phyloP scores from a whole-genome alignment of 2,113 vertebrate genomes.

The Solenodon paradoxus region DNA sequence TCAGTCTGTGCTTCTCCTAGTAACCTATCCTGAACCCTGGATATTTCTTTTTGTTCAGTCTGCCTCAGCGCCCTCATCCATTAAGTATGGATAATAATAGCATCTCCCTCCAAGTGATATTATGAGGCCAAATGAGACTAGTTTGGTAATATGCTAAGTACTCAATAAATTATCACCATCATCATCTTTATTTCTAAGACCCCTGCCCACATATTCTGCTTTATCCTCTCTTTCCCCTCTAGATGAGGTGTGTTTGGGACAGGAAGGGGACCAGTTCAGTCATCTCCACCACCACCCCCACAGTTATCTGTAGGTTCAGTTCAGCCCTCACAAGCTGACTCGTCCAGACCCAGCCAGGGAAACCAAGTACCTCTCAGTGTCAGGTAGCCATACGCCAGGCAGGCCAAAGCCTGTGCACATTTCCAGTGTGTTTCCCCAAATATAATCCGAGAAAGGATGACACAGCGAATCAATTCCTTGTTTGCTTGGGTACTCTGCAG shows the following conservation, averaged over 20 bases:
- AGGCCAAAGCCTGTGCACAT: constrained; percentile 70
- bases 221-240: not conserved
- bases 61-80: not conserved
- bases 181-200: not conserved
- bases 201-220: not conserved
- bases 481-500: constrained; percentile 67
- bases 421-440: constrained; percentile 77
- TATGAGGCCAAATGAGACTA: not conserved
- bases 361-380: constrained; percentile 67
- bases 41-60: not conserved
- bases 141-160: not conserved
- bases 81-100: not conserved
- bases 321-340: not conserved
- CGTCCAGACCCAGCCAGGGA: not conserved
- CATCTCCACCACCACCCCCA: not conserved
- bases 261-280: no score
- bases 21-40: not conserved
- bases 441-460: constrained; percentile 70
- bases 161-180: not conserved
- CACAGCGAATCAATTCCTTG: constrained; percentile 72
- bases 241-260: not conserved
- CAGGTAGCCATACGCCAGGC: constrained; percentile 75
- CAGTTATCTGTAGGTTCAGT: not conserved
- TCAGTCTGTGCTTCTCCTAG: not conserved
- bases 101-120: not conserved